A percentile compares a stretch with the other conserved stretches of the same genome.
Conservation (phyloP, 2,888 invertebrate species). For the Cremastinae sp. region DNA sequence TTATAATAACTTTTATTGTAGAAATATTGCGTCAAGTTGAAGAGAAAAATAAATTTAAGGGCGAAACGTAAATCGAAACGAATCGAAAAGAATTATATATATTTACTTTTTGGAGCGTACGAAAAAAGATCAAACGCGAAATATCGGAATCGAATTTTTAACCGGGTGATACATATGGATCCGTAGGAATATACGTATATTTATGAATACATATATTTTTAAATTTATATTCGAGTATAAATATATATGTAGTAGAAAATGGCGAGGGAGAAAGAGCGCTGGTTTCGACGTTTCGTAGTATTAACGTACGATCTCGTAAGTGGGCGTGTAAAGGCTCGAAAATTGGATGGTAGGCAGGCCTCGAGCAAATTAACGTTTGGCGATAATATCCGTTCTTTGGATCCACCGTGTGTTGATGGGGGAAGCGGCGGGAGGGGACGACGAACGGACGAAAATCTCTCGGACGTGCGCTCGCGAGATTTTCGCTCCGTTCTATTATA, state of each 20-base stretch:
- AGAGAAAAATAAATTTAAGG: too few species aligned
- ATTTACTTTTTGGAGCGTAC: too few species aligned
- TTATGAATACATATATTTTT: not conserved
- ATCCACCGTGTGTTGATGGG: conserved; percentile 63
- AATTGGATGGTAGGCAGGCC: conserved; percentile 80
- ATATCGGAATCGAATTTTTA: conserved; percentile 13
- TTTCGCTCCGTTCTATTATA: conserved; percentile 25
- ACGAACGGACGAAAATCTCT: conserved; percentile 39
- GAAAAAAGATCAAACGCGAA: not conserved
- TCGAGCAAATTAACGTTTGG: conserved; percentile 80
- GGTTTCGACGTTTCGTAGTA: conserved; percentile 77
- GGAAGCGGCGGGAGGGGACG: conserved; percentile 40
- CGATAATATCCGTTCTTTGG: conserved; percentile 79
- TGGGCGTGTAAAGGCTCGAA: conserved; percentile 80
- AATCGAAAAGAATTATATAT: too few species aligned
- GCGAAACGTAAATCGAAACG: too few species aligned
- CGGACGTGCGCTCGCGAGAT: conserved; percentile 24
- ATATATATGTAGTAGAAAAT: conserved; percentile 31
- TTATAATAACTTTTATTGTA: not conserved
- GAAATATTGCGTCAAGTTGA: too few species aligned
- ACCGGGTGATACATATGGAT: not conserved
- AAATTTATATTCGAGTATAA: not conserved
- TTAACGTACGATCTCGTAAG: conserved; percentile 80
- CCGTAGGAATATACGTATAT: conserved; percentile 12
- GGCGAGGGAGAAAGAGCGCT: conserved; percentile 69